Evolutionary conservation across 2,888 invertebrate species (phyloP).

Genomic region (Trissoscelio sp.): DNA sequence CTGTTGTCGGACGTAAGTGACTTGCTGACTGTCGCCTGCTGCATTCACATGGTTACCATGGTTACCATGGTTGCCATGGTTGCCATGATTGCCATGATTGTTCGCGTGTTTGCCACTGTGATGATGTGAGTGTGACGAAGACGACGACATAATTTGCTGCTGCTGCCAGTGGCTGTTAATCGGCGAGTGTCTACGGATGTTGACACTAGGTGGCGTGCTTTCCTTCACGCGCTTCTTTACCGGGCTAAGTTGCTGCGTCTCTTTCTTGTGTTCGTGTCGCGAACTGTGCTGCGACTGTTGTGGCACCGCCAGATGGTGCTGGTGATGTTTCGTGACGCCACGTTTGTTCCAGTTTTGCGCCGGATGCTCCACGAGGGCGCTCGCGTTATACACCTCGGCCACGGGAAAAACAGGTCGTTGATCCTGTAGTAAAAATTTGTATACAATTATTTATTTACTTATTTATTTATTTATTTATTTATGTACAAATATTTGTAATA

Average conservation of each 20-base stretch:
- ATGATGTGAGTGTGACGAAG: constrained; percentile 72
- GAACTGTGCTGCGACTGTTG: constrained; percentile 85
- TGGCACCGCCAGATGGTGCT: constrained; percentile 86
- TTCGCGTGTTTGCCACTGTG: constrained; percentile 75
- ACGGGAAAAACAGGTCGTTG: constrained; percentile 87
- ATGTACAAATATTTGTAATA: too few species aligned
- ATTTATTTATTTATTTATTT: too few species aligned
- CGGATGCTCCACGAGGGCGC: constrained; percentile 85
- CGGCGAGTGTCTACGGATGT: constrained; percentile 81
- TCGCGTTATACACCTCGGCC: constrained; percentile 85
- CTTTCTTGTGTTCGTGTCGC: constrained; percentile 89
- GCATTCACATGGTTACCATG: constrained; percentile 71
- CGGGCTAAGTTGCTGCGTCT: constrained; percentile 95
- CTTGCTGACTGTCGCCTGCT: constrained; percentile 81
- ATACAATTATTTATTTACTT: too few species aligned
- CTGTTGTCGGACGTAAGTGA: constrained; percentile 86
- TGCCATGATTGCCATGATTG: constrained; percentile 71
- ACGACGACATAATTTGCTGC: constrained; percentile 69
- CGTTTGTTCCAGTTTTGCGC: constrained; percentile 84
- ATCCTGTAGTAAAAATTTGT: constrained; percentile 80
- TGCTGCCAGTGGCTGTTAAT: constrained; percentile 82
- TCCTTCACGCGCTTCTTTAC: constrained; percentile 99
- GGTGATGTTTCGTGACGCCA: constrained; percentile 86
- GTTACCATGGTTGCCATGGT: constrained; percentile 74
- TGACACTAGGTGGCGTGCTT: constrained; percentile 93